Evolutionary conservation across 2,888 invertebrate species (phyloP), one percentile per base, ranked within the genome.

Genomic region (Drosophila nr. perissopoda): DNA sequence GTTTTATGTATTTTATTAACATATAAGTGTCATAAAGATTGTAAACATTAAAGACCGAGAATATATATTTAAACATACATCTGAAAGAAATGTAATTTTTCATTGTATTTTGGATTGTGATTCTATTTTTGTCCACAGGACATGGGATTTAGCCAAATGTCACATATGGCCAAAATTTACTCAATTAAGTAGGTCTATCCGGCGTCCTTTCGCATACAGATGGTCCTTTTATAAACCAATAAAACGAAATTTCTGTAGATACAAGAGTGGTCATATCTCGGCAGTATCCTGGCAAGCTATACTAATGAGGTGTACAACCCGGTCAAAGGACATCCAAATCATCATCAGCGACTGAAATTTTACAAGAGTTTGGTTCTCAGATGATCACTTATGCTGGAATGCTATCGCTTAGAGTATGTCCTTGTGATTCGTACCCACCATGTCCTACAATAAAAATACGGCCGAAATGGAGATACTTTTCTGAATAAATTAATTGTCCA

Each of bases 41-140:
- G 68, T 87, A 70, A 82, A 83, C 63, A 66, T 70, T 62, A 86
- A 85, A 85, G 88, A 85, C 88, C 79, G 57, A 81, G 61, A 87
- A 88, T 81, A 82, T 82, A 82, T 51, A 73, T 38, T 36, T 38
- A 56, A 54, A 65, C 59, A 75, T 64, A 76, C 54, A 72, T 29
- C 29, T 71, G 65, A 74, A 69, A 18, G 34, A 65, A 68, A 25
- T 16, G n/a, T 16, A 27, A 29, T 40, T 36, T 29, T 27, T 27
- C 4, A n/a, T 29, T n/a, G 11, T 29, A 29, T 51, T 25, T 16
- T 13, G 2, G 16, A 46, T 46, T 21, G 21, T 2, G 46, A 21
- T 21, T 21, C 46, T 21, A 46, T 42, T 21, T 42, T 42, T 13
- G 13, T 21, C 1, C 3, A 21, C 4, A 21, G 21, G 13, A 21